Conservation (phyloP, 2,888 invertebrate species). For the Heliconius aoede region DNA sequence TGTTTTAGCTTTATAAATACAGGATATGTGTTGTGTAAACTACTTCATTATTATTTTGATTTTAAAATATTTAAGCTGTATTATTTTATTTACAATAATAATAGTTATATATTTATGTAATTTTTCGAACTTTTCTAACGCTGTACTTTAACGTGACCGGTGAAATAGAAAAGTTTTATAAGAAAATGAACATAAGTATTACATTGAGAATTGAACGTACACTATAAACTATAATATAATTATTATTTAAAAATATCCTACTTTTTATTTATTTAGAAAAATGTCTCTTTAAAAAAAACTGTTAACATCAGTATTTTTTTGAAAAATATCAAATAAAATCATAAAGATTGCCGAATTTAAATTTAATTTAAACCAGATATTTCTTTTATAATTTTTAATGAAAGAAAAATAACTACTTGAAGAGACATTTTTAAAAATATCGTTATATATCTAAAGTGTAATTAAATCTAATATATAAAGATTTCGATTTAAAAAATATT, state of each 20-base stretch:
- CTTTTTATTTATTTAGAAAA: background rate
- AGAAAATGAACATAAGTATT: too few species aligned
- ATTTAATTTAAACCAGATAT: background rate
- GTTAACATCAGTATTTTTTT: background rate
- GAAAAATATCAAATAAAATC: background rate
- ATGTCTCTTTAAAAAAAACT: background rate
- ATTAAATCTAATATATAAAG: slow-evolving; percentile 28
- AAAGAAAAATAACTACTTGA: background rate
- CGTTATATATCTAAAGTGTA: slow-evolving; percentile 2
- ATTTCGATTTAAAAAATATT: slow-evolving; percentile 25
- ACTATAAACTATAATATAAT: slow-evolving; percentile 11
- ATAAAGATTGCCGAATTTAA: too few species aligned
- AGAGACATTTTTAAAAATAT: slow-evolving; percentile 17
- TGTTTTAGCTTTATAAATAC: slow-evolving; percentile 1
- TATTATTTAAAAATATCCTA: slow-evolving; percentile 34
- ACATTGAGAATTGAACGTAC: background rate
- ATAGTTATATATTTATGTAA: background rate
- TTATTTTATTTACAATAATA: background rate
- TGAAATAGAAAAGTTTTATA: too few species aligned
- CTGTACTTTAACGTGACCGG: background rate
- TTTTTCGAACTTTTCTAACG: background rate
- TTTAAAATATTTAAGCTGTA: slow-evolving; percentile 17
- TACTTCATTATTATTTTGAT: slow-evolving; percentile 10
- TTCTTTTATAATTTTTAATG: too few species aligned
- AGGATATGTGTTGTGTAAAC: slow-evolving; percentile 29